These are phyloP conservation scores for Peribatodes rhomboidaria DNA, from an alignment of 2,888 invertebrate genomes.

Conservation along the genomic window DNA sequence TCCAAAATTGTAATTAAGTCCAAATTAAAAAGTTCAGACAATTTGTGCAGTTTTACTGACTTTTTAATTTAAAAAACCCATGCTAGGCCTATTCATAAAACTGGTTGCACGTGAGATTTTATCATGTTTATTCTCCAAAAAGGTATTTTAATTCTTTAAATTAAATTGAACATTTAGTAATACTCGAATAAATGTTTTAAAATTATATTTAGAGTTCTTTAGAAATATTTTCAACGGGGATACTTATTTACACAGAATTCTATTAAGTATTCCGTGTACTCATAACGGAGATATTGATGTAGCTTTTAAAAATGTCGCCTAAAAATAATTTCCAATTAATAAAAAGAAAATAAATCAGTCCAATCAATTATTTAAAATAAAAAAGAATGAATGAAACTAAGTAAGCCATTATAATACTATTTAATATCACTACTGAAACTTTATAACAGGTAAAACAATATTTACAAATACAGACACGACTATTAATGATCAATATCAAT, in stretches of 20 bases:
- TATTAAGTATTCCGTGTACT: neutral
- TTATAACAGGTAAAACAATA: conserved; percentile 78
- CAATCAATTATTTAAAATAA: neutral
- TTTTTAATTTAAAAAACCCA: neutral
- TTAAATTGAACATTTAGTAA: no score
- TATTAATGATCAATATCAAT: conserved; percentile 62
- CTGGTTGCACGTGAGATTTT: neutral
- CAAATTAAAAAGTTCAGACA: neutral
- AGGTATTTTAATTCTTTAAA: no score
- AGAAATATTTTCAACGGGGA: neutral
- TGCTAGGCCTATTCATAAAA: conserved; percentile 5
- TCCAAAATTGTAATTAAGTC: neutral
- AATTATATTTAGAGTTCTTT: no score
- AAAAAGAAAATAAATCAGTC: neutral
- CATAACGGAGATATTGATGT: neutral
- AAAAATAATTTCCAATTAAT: no score
- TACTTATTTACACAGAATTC: neutral
- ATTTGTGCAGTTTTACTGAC: neutral
- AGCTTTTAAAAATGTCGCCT: no score
- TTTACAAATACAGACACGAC: conserved; percentile 70
- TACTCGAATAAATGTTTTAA: no score
- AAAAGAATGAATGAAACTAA: conserved; percentile 23
- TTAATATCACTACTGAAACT: conserved; percentile 71
- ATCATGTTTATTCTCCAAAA: no score
- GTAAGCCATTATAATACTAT: conserved; percentile 54